A percentile compares a stretch with the other conserved stretches of the same genome.
Conservation (phyloP, 2,113 vertebrate genomes). For the Uria aalge region DNA sequence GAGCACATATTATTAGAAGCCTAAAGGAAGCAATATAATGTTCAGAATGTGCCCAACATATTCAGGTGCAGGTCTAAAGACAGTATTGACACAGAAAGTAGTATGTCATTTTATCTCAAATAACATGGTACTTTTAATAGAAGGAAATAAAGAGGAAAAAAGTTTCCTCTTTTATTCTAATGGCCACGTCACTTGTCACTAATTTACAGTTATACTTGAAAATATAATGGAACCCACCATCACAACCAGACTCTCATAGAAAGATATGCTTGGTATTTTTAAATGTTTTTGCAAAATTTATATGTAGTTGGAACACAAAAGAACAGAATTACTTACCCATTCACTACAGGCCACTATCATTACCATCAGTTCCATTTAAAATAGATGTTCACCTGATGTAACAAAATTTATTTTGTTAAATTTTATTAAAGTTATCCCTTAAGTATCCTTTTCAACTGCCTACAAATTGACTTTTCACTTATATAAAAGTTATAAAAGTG, state of each 20-base stretch:
- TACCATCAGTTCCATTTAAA: background rate
- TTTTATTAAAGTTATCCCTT: background rate
- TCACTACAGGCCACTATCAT: background rate
- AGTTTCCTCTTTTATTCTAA: background rate
- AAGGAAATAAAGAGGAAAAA: background rate
- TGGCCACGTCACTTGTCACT: background rate
- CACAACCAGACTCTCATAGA: background rate
- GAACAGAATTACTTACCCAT: background rate
- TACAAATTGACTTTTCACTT: background rate
- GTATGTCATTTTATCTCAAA: background rate
- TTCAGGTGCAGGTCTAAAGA: background rate
- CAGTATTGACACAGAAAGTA: background rate
- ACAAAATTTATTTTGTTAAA: background rate
- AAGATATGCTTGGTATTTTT: background rate
- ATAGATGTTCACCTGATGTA: background rate
- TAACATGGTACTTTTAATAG: background rate
- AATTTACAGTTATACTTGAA: background rate
- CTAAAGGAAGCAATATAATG: background rate
- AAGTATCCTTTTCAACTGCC: background rate
- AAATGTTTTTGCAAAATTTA: background rate
- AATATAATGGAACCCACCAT: background rate
- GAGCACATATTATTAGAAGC: background rate
- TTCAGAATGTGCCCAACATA: background rate
- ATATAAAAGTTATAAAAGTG: background rate
- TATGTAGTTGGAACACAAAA: background rate